phyloP scores from a whole-genome alignment of 2,113 vertebrate genomes.

The Galemys pyrenaicus region DNA sequence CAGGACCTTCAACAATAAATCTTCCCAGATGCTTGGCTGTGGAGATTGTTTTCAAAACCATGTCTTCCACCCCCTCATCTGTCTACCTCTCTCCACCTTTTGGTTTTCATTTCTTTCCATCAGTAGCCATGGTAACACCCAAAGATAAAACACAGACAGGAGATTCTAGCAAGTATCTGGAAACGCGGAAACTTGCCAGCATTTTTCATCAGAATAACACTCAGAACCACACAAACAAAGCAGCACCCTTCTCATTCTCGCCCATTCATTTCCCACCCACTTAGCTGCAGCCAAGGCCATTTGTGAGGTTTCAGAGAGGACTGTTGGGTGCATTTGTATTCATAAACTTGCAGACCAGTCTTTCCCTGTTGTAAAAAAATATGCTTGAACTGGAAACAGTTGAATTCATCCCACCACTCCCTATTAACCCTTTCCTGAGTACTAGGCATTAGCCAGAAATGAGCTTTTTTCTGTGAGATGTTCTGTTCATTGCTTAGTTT shows the following conservation, averaged over 20 bases:
- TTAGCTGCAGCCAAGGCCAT: slow-evolving; percentile 60
- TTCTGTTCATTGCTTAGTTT: not conserved
- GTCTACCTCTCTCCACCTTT: slow-evolving; percentile 65
- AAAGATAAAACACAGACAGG: slow-evolving; percentile 74
- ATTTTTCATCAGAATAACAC: slow-evolving; percentile 66
- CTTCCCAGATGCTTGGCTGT: slow-evolving; percentile 1
- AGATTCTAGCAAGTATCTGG: slow-evolving; percentile 61
- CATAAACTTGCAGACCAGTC: slow-evolving; percentile 50
- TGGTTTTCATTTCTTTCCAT: slow-evolving; percentile 76
- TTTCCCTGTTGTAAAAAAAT: slow-evolving; percentile 39
- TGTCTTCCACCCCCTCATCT: slow-evolving; percentile 48
- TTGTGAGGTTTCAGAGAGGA: slow-evolving; percentile 15
- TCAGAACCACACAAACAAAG: slow-evolving; percentile 56
- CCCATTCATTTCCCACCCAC: slow-evolving; percentile 43
- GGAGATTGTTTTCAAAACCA: slow-evolving; percentile 1
- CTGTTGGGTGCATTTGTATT: slow-evolving; percentile 53
- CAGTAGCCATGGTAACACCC: slow-evolving; percentile 84
- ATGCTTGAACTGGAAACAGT: slow-evolving; percentile 15
- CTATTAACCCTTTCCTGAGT: slow-evolving; percentile 58
- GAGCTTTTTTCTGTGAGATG: not conserved
- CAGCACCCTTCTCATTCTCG: not conserved
- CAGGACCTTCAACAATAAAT: slow-evolving; percentile 9
- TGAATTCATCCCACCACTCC: not conserved
- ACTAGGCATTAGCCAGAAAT: not conserved
- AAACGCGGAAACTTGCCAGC: slow-evolving; percentile 65